Evolutionary conservation across 2,888 invertebrate genomes (phyloP).

Genomic region (Hartigia nigra): DNA sequence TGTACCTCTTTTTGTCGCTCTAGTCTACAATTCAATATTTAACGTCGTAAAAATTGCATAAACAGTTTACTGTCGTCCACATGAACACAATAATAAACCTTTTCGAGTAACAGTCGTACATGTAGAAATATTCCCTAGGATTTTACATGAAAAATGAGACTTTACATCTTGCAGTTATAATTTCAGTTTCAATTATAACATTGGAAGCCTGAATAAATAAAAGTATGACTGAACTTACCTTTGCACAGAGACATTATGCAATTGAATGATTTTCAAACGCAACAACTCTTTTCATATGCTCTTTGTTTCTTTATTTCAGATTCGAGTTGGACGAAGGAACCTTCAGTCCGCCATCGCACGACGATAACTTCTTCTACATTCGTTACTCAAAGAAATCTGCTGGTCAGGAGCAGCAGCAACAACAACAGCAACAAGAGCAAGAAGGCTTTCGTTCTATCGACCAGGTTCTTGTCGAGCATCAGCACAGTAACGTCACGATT

Average conservation of each 20-base stretch:
- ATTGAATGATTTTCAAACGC: not conserved
- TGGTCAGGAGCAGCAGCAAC: constrained; percentile 25
- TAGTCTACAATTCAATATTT: not conserved
- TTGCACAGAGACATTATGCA: not conserved
- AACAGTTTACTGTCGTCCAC: not conserved
- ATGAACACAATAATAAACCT: not conserved
- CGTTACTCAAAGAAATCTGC: constrained; percentile 66
- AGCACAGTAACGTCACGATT: constrained; percentile 22
- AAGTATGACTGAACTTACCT: not conserved
- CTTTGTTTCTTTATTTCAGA: constrained; percentile 55
- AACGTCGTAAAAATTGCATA: not conserved
- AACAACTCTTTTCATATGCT: not conserved
- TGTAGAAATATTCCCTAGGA: not conserved
- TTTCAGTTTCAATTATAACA: too few species aligned
- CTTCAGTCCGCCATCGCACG: constrained; percentile 79
- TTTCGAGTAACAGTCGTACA: not conserved
- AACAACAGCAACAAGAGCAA: constrained; percentile 34
- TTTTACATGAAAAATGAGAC: not conserved
- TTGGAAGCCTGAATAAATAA: too few species aligned
- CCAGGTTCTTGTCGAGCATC: constrained; percentile 45
- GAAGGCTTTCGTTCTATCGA: constrained; percentile 48
- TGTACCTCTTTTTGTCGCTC: not conserved
- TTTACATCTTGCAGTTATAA: not conserved
- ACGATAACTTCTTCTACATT: constrained; percentile 79
- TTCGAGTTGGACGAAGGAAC: constrained; percentile 71